phyloP scores from a whole-genome alignment of 2,888 invertebrate genomes.

The Campoplex capitator region DNA sequence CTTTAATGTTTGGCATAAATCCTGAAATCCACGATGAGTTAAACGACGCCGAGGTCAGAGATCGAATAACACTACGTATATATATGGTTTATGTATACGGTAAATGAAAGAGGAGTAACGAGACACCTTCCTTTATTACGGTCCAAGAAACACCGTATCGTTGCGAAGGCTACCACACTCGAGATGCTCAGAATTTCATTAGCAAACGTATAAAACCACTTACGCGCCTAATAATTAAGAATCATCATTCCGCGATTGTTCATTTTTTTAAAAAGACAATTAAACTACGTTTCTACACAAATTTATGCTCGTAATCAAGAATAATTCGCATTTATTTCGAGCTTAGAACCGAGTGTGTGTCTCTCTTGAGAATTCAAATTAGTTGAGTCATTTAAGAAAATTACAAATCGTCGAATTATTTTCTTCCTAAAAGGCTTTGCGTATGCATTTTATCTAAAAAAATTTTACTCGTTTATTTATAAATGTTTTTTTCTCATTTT shows the following conservation, averaged over 20 bases:
- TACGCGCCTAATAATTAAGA: background rate
- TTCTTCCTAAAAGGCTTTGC: background rate
- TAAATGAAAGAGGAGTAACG: slow-evolving; percentile 29
- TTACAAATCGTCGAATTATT: too few relatives aligned
- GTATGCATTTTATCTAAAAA: background rate
- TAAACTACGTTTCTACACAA: background rate
- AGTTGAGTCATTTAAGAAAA: too few relatives aligned
- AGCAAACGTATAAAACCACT: slow-evolving; percentile 12
- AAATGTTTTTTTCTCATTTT: background rate
- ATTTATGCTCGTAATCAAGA: background rate
- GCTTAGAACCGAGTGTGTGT: background rate
- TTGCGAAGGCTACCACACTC: slow-evolving; percentile 16
- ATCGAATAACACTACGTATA: slow-evolving; percentile 46
- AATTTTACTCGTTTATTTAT: background rate
- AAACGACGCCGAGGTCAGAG: slow-evolving; percentile 38
- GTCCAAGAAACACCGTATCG: slow-evolving; percentile 39
- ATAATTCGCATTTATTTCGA: background rate
- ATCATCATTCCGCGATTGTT: background rate
- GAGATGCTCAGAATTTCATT: slow-evolving; percentile 22
- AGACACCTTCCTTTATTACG: slow-evolving; percentile 38
- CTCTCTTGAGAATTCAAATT: background rate
- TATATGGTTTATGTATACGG: slow-evolving; percentile 3
- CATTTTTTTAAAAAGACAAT: background rate
- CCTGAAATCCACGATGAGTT: slow-evolving; percentile 83
- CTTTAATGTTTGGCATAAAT: slow-evolving; percentile 89